A percentile compares a stretch with the other conserved stretches of the same genome.
These are phyloP conservation scores for Enteromius unitaeniatus DNA, from an alignment of 2,797 vertebrate genomes.

Conservation along the genomic window DNA sequence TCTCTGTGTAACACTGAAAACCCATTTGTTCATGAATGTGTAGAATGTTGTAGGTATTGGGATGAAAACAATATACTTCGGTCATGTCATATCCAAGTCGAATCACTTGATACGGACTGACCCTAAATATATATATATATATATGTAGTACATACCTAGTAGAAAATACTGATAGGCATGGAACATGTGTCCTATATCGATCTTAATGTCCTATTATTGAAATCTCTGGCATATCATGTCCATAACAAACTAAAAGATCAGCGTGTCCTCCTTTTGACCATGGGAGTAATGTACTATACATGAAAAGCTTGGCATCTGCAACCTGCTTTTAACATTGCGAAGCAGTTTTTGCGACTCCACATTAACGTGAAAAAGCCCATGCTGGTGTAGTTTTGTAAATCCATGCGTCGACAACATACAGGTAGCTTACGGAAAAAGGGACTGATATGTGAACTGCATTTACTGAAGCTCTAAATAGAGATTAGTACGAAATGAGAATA, in stretches of 20 bases:
- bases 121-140: conserved; percentile 23
- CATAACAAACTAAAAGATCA: conserved; percentile 44
- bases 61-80: conserved; percentile 32
- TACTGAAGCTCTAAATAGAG: conserved; percentile 16
- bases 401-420: background rate
- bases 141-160: conserved; percentile 35
- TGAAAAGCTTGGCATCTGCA: conserved; percentile 50
- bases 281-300: conserved; percentile 54
- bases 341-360: conserved; percentile 45
- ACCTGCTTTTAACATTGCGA: conserved; percentile 46
- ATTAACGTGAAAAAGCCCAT: conserved; percentile 37
- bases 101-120: conserved; percentile 37
- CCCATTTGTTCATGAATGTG: conserved; percentile 40
- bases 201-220: conserved; percentile 55
- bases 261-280: conserved; percentile 42
- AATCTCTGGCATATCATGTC: conserved; percentile 49
- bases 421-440: background rate
- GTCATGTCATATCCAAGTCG: conserved; percentile 30
- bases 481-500: background rate
- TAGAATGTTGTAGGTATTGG: conserved; percentile 36
- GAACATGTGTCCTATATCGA: conserved; percentile 47
- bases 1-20: conserved; percentile 28
- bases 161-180: conserved; percentile 55
- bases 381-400: conserved; percentile 34
- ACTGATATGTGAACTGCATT: conserved; percentile 13